Evolutionary conservation across 2,113 vertebrate species (phyloP), one percentile per base, ranked within the genome.

Genomic region (Paradoxurus hermaphroditus): DNA sequence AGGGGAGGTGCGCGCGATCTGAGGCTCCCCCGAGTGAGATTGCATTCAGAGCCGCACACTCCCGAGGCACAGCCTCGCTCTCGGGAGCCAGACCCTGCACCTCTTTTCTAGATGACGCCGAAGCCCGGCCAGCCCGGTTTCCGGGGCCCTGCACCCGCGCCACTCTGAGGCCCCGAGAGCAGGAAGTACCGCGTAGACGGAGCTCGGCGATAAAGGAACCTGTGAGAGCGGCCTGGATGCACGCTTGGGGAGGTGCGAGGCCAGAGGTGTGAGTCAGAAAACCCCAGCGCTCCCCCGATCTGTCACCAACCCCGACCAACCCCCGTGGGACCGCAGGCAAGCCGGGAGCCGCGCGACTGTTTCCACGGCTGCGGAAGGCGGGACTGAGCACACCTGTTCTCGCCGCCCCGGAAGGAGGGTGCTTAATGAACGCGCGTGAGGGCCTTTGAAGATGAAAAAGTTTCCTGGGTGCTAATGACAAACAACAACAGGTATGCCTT

Each of bases 361-460:
- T 93, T 93, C 96, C 56, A 77, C 86, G 13, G 19, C 90, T 67
- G 81, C 8, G 92, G 93, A 97, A 97, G 93, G n/a, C 12, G 96
- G 84, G 90, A 51, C 97, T 97, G 97, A 98, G 95, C 34, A 96
- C 19, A 97, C 90, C 88, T 95, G 95, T 72, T 68, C 68, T 68
- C 68, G 88, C 84, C 21, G 29, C 77, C 91, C 46, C 46, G 51
- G 51, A 68, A 59, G 44, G 72, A 92, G 36, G 94, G 19, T 0
- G 21, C 92, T 25, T 98, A 98, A 98, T 97, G 94, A 98, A 83
- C 85, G 90, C 96, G 31, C 95, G 94, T 41, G 18, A 46, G 83
- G 56, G 46, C 92, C 97, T 97, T 94, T 97, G 97, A 98, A 97
- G 98, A 97, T 97, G 19, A 95, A 89, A 91, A 91, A 84, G 94